These are phyloP conservation scores for Percina caprodes DNA, from an alignment of 2,113 vertebrate species.

Conservation along the genomic window DNA sequence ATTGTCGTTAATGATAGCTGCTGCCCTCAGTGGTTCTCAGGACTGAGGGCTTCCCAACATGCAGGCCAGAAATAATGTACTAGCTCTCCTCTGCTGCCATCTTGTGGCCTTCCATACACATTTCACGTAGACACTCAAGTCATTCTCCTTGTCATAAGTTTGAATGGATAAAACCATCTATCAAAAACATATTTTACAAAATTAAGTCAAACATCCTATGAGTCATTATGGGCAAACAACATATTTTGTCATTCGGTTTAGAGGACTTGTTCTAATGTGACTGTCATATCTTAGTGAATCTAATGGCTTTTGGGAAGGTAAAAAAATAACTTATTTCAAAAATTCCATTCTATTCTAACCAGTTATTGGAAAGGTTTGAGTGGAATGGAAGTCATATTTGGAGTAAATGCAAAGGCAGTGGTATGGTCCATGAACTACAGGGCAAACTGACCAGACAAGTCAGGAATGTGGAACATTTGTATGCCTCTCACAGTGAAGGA, in stretches of 20 bases:
- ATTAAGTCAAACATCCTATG: neutral
- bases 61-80: neutral
- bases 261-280: neutral
- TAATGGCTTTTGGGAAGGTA: neutral
- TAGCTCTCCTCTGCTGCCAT: slow-evolving; percentile 25
- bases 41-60: neutral
- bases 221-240: too few species aligned
- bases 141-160: neutral
- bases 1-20: too few species aligned
- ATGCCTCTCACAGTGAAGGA: neutral
- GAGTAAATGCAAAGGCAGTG: neutral
- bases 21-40: neutral
- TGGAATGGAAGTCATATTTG: neutral
- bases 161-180: neutral
- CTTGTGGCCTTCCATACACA: slow-evolving; percentile 42
- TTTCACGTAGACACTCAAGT: neutral
- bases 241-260: neutral
- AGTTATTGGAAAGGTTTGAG: neutral
- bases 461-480: neutral
- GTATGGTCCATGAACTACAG: neutral
- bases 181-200: neutral
- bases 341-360: too few species aligned
- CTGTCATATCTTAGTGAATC: neutral
- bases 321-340: neutral
- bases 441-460: neutral